Evolutionary conservation across 2,888 invertebrate genomes (phyloP).

Genomic region (Tetramorium bicarinatum): DNA sequence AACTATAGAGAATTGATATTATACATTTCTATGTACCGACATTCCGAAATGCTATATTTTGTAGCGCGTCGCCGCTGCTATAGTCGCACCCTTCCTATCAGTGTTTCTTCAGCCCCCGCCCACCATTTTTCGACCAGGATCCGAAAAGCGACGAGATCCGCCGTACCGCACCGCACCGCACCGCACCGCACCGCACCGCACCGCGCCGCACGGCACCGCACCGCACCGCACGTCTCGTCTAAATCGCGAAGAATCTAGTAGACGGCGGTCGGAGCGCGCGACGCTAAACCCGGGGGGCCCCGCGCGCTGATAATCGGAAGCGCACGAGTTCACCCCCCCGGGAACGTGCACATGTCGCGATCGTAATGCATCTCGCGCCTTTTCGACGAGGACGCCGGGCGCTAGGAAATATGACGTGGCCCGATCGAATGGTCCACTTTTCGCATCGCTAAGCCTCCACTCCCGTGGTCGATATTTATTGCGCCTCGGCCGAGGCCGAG

Average conservation of each 20-base stretch:
- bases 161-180: not conserved
- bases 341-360: slow-evolving; percentile 44
- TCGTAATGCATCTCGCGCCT: slow-evolving; percentile 41
- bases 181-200: too few species aligned
- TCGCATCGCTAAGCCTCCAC: slow-evolving; percentile 62
- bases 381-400: slow-evolving; percentile 49
- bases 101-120: not conserved
- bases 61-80: not conserved
- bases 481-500: slow-evolving; percentile 48
- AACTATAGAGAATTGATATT: slow-evolving; percentile 42
- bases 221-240: not conserved
- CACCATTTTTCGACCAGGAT: not conserved
- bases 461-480: slow-evolving; percentile 72
- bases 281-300: not conserved
- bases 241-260: not conserved
- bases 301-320: slow-evolving; percentile 29
- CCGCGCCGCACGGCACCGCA: too few species aligned
- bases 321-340: slow-evolving; percentile 43
- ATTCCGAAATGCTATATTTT: slow-evolving; percentile 1
- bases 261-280: not conserved
- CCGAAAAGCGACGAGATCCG: not conserved
- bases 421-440: slow-evolving; percentile 68
- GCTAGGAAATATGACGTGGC: slow-evolving; percentile 66
- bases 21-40: slow-evolving; percentile 19
- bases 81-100: not conserved